Percentiles rank a stretch among this genome's conserved stretches.
Conservation (phyloP, 2,888 invertebrate species). For the Melieria picta region DNA sequence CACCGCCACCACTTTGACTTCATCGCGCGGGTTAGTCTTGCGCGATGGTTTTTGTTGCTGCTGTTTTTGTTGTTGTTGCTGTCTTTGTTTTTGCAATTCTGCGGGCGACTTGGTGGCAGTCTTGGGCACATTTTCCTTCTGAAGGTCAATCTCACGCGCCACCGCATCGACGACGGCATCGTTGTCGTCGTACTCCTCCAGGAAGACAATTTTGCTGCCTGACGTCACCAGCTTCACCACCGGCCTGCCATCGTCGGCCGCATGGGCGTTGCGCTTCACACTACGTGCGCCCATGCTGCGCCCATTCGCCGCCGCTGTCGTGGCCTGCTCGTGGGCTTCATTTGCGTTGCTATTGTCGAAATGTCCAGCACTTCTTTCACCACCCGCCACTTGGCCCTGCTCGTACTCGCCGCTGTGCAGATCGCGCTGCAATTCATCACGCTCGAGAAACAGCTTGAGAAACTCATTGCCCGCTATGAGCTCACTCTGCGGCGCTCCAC, state of each 20-base stretch:
- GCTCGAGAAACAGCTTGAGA: constrained; percentile 60
- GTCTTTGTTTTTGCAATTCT: constrained; percentile 55
- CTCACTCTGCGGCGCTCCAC: constrained; percentile 52
- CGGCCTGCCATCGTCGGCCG: constrained; percentile 48
- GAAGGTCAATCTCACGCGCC: constrained; percentile 45
- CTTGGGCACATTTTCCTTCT: constrained; percentile 39
- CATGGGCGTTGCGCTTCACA: constrained; percentile 21
- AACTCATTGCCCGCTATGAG: constrained; percentile 64
- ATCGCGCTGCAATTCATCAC: constrained; percentile 53
- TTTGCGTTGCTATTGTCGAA: constrained; percentile 44
- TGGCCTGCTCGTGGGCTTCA: constrained; percentile 30
- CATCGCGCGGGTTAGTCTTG: constrained; percentile 44
- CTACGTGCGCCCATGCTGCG: constrained; percentile 5
- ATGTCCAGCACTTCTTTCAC: constrained; percentile 42
- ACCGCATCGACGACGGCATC: constrained; percentile 47
- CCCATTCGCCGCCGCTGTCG: background rate
- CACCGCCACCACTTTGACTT: constrained; percentile 68
- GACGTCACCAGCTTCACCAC: constrained; percentile 60
- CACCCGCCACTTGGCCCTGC: constrained; percentile 31
- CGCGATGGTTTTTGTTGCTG: constrained; percentile 21
- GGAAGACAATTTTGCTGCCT: constrained; percentile 62
- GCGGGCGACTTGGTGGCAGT: constrained; percentile 43
- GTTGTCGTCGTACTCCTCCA: constrained; percentile 52
- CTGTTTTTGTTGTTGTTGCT: constrained; percentile 23
- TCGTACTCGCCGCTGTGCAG: constrained; percentile 50